A percentile compares a stretch with the other conserved stretches of the same genome.
Evolutionary conservation across 2,797 vertebrate genomes (phyloP).

Genomic region (Gymnoscopelus microlampas): DNA sequence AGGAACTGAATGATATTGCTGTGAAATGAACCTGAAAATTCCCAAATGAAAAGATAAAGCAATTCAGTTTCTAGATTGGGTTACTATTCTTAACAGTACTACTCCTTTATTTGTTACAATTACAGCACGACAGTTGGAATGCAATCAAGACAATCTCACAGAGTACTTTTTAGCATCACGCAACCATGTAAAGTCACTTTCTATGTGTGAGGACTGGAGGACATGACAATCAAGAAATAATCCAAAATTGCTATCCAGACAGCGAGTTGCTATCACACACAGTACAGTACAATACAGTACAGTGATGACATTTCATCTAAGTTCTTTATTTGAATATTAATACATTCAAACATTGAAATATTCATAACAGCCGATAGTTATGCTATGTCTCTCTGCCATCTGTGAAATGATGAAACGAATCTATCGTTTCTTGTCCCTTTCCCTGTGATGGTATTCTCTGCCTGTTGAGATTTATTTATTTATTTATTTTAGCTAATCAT

Average conservation of each 20-base stretch:
- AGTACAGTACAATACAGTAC: too few relatives aligned
- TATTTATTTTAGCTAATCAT: constrained; percentile 92
- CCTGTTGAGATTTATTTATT: constrained; percentile 89
- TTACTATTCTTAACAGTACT: not conserved
- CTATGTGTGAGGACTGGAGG: too few relatives aligned
- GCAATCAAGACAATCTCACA: not conserved
- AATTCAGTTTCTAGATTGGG: not conserved
- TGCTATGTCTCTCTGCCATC: constrained; percentile 43
- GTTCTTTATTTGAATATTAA: too few relatives aligned
- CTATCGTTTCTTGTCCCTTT: constrained; percentile 81
- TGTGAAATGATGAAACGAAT: constrained; percentile 75
- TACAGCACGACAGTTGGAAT: not conserved
- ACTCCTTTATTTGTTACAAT: too few relatives aligned
- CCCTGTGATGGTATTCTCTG: constrained; percentile 74
- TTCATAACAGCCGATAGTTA: constrained; percentile 40
- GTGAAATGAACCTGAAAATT: not conserved
- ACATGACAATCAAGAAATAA: not conserved
- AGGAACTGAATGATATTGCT: constrained; percentile 3
- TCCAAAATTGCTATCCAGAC: not conserved
- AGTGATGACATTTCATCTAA: too few relatives aligned
- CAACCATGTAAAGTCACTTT: too few relatives aligned
- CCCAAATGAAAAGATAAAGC: not conserved
- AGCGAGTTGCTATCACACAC: not conserved
- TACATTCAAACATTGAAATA: constrained; percentile 1
- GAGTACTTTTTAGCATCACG: too few relatives aligned